Evolutionary conservation across 2,888 invertebrate genomes (phyloP).

Genomic region (Sericinus montela): DNA sequence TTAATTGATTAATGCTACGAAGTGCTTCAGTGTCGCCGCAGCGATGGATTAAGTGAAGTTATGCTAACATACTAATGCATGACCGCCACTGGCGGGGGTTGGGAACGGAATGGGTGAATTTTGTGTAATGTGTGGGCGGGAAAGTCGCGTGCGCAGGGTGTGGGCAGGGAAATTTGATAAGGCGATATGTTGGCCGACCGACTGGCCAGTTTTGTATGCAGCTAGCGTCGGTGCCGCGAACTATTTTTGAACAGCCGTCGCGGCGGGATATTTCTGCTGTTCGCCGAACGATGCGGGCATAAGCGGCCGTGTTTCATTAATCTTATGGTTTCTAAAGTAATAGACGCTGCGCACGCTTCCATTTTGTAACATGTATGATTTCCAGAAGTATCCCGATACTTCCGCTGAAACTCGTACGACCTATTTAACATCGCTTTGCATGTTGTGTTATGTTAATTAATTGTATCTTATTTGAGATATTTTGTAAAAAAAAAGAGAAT

Average conservation of each 20-base stretch:
- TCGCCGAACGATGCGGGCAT: constrained; percentile 37
- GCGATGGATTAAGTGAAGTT: constrained; percentile 49
- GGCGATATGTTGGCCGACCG: constrained; percentile 49
- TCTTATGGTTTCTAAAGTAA: constrained; percentile 16
- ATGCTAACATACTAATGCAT: constrained; percentile 76
- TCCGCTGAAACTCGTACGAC: not conserved
- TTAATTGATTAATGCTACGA: constrained; percentile 60
- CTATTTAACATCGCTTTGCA: constrained; percentile 13
- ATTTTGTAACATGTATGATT: constrained; percentile 19
- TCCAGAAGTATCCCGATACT: not conserved
- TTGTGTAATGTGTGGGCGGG: constrained; percentile 43
- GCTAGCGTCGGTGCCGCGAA: constrained; percentile 44
- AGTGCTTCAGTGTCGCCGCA: constrained; percentile 37
- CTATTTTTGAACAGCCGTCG: constrained; percentile 67
- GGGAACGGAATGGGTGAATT: constrained; percentile 31
- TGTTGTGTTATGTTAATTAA: constrained; percentile 1
- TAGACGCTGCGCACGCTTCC: constrained; percentile 10
- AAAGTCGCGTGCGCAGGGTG: constrained; percentile 40
- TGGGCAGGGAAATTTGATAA: constrained; percentile 78
- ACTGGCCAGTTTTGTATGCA: constrained; percentile 75
- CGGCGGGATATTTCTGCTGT: constrained; percentile 43
- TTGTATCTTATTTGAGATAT: no score
- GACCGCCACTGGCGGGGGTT: constrained; percentile 36
- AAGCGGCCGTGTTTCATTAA: constrained; percentile 29
- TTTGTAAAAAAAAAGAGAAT: no score